Evolutionary conservation across 2,888 invertebrate genomes (phyloP).

Genomic region (Lochmaea capreae): DNA sequence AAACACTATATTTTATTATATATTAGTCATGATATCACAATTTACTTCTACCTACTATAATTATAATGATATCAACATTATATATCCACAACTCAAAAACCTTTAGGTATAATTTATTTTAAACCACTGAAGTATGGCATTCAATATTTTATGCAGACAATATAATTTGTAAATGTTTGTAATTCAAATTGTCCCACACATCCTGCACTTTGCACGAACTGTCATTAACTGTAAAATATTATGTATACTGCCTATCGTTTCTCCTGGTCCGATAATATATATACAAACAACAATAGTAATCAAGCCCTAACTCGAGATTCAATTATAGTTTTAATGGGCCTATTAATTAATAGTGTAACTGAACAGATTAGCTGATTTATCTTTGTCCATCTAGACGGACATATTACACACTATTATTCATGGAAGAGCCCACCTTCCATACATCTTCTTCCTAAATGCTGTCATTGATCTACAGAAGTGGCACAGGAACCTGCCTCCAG

Average conservation of each 20-base stretch:
- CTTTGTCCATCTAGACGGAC: slow-evolving; percentile 40
- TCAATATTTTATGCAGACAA: not conserved
- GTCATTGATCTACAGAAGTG: slow-evolving; percentile 30
- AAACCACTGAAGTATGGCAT: not conserved
- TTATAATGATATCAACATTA: not conserved
- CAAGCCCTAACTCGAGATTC: slow-evolving; percentile 39
- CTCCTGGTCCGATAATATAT: slow-evolving; percentile 19
- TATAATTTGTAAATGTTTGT: slow-evolving; percentile 29
- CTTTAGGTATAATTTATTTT: not conserved
- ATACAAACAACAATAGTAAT: slow-evolving; percentile 36
- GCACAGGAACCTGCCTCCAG: slow-evolving; percentile 14
- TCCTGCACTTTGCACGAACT: slow-evolving; percentile 23
- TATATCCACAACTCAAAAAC: not conserved
- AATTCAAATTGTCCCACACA: slow-evolving; percentile 19
- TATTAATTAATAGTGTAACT: slow-evolving; percentile 42
- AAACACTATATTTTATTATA: too few species aligned
- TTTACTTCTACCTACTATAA: not conserved
- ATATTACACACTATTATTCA: slow-evolving; percentile 42
- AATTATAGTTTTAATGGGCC: slow-evolving; percentile 43
- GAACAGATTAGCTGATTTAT: slow-evolving; percentile 43
- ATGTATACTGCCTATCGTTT: slow-evolving; percentile 29
- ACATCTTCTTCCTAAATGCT: slow-evolving; percentile 34
- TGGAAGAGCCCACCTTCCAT: slow-evolving; percentile 33
- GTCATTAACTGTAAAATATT: slow-evolving; percentile 36
- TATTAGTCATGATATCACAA: not conserved